Base-by-base conservation (phyloP, 2,113 vertebrate genomes). In the Corydoras sp. region DNA sequence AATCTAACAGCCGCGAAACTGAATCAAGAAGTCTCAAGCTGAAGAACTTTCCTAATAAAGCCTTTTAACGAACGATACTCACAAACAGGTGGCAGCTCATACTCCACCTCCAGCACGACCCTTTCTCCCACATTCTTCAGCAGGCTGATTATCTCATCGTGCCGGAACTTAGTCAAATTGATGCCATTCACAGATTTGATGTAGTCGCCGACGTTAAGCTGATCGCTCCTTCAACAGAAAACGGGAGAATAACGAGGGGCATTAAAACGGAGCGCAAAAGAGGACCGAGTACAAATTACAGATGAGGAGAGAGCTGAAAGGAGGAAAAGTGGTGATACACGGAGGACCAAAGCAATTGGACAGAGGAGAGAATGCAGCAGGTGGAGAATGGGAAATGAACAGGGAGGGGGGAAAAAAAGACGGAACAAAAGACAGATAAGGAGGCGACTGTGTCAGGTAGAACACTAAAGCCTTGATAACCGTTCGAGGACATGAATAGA, bases 161-260 rank as follows among this genome's bases (percentile, higher is more conserved):
- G 96, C n/a, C 95, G 89, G 70, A 99, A 89, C 86, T 95, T 92
- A 77, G 94, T 94, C 87, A 99, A 79, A 85, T 93, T 97, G 81
- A 99, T 98, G 77, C 96, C 96, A 0, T 98, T 99, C 82, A 99
- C 96, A 0, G 96, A 95, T 79, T 95, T 96, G 73, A 99, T 98
- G 84, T 97, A 97, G 85, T 99, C 96, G 0, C 96, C 96, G 0
- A 99, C 91, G 0, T 95, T 96, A 54, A 99, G 88, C 83, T 98
- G 93, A 83, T 98, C 96, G 2, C 96, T 99, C 86, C 96, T 98
- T 81, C 30, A 49, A 11, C 50, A 68, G 12, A 65, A 43, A 8
- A 43, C 35, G 35, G 35, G 4, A 43, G 7, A 43, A 43, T 43
- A 8, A 43, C 4, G 35, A 43, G 4, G 7, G 4, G 35, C 4